Evolutionary conservation across 2,113 vertebrate genomes (phyloP).

Genomic region (Pterophyllum scalare): DNA sequence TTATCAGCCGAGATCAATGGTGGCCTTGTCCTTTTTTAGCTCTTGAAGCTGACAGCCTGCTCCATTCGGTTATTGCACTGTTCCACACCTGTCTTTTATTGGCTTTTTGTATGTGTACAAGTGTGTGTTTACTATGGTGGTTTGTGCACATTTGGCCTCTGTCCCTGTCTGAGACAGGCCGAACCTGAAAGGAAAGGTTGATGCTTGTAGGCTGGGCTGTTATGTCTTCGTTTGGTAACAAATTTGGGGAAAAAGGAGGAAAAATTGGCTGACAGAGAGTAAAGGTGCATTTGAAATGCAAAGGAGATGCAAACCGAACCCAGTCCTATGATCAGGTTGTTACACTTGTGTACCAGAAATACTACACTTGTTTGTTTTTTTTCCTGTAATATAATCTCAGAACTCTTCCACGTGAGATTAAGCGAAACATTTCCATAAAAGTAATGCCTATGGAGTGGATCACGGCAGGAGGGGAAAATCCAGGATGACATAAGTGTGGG

Average conservation of each 20-base stretch:
- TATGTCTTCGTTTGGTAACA: conserved; percentile 74
- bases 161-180: conserved; percentile 26
- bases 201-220: conserved; percentile 42
- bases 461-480: conserved; percentile 35
- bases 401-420: conserved; percentile 33
- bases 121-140: conserved; percentile 39
- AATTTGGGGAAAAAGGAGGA: conserved; percentile 57
- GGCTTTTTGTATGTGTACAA: conserved; percentile 36
- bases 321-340: not conserved
- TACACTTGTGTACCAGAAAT: not conserved
- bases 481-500: conserved; percentile 39
- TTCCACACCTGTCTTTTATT: conserved; percentile 73
- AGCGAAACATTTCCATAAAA: conserved; percentile 32
- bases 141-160: conserved; percentile 51
- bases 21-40: conserved; percentile 55
- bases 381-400: conserved; percentile 18
- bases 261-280: conserved; percentile 6
- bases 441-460: conserved; percentile 12
- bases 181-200: conserved; percentile 47
- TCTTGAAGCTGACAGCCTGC: conserved; percentile 52
- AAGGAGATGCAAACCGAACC: conserved; percentile 34
- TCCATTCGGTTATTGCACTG: conserved; percentile 52
- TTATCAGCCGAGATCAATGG: conserved; percentile 56
- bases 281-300: conserved; percentile 56
- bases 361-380: not conserved